Base-by-base conservation (phyloP, 2,113 vertebrate species). In the Polyodon spathula region DNA sequence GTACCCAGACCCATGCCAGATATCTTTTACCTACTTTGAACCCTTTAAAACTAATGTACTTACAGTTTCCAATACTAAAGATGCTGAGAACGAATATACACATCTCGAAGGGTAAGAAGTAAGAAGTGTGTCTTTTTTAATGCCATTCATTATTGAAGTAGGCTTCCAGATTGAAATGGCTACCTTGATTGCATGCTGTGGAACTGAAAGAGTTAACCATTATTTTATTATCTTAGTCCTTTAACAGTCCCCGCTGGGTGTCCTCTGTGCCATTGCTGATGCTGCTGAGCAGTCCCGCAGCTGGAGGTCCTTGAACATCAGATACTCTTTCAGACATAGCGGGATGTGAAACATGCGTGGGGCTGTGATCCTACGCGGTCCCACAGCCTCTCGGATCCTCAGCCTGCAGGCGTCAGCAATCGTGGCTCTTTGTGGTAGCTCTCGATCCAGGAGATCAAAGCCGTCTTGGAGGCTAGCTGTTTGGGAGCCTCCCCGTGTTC, bases 251-350 rank as follows among this genome's bases (percentile, higher is more conserved):
- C 43, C 12, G 43, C 12, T 44, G 1, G 43, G 7, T 2, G 43
- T 44, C 43, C 43, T 44, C 12, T 44, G 7, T 8, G 12, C 12
- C 7, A n/a, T n/a, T n/a, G n/a, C n/a, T n/a, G 12, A 8, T 44
- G 43, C 43, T 7, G 43, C 7, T 44, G 43, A 44, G 12, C 43
- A 15, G 11, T 69, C 67, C 7, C 60, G 55, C n/a, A 77, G 58
- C 27, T 59, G 54, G 43, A 78, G 63, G 63, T 78, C 76, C 59
- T 73, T 65, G 56, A 72, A 78, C 73, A 73, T 69, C 40, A 78
- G 69, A 40, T 73, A 78, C 50, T 63, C 56, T 68, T 70, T 73
- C 54, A 76, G 64, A 11, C 63, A 64, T 9, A 64, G 59, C 12
- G 76, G 76, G 11, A 78, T 58, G 59, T 65, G 59, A 51, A 78